phyloP scores from a whole-genome alignment of 2,888 invertebrate species.

The Drosophila histrio region DNA sequence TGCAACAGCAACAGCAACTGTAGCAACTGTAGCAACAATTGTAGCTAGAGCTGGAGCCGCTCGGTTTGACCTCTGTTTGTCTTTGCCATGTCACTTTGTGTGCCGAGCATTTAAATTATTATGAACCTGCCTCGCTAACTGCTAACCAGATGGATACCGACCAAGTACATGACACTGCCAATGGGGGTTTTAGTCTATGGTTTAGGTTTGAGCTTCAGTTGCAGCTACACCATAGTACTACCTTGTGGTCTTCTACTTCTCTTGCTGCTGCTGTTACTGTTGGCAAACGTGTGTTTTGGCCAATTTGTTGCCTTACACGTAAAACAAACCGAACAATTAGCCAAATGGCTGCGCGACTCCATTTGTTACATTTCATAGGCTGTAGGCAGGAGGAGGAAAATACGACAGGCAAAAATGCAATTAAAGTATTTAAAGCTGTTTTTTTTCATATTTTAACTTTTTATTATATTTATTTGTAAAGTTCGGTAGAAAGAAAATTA shows the following conservation, averaged over 20 bases:
- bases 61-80: conserved; percentile 77
- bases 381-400: too few species aligned
- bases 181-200: conserved; percentile 11
- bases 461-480: background rate
- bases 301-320: conserved; percentile 80
- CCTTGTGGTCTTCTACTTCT: background rate
- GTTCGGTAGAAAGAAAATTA: too few species aligned
- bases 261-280: conserved; percentile 13
- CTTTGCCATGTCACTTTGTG: conserved; percentile 79
- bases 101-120: conserved; percentile 82
- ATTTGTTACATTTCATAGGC: conserved; percentile 36
- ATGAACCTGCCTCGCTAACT: conserved; percentile 66
- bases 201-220: conserved; percentile 1
- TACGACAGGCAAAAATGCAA: background rate
- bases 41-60: conserved; percentile 10
- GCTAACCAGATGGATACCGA: conserved; percentile 2
- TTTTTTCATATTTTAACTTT: background rate
- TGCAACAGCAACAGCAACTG: conserved; percentile 41
- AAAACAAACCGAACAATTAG: conserved; percentile 79
- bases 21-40: conserved; percentile 7
- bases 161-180: conserved; percentile 26
- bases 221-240: too few species aligned
- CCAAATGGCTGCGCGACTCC: conserved; percentile 70
- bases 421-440: background rate
- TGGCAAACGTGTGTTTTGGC: conserved; percentile 75